These are phyloP conservation scores for Drosophila prostipennis DNA, from an alignment of 2,888 invertebrate genomes.

Conservation along the genomic window DNA sequence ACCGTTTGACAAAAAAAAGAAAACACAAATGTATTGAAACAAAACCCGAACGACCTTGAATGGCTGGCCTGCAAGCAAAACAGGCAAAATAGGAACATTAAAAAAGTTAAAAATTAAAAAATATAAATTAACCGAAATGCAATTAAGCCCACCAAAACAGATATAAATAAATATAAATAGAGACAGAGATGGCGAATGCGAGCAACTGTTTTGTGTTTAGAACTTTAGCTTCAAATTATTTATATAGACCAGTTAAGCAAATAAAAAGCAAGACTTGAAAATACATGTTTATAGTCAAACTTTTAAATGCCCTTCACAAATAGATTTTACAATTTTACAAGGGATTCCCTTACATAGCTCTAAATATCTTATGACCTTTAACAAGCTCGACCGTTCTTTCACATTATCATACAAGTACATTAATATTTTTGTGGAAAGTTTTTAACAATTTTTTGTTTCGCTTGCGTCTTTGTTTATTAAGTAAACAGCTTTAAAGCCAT, in stretches of 20 bases:
- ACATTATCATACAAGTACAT: too few relatives aligned
- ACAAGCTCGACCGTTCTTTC: too few relatives aligned
- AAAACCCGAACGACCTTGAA: slow-evolving; percentile 38
- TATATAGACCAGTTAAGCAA: slow-evolving; percentile 39
- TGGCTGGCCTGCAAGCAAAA: slow-evolving; percentile 23
- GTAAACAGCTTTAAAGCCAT: too few relatives aligned
- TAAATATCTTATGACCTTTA: too few relatives aligned
- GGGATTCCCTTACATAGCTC: too few relatives aligned
- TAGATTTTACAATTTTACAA: too few relatives aligned
- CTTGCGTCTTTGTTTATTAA: too few relatives aligned
- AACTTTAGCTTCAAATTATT: slow-evolving; percentile 26
- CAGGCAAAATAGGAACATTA: slow-evolving; percentile 32
- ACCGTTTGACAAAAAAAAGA: slow-evolving; percentile 7
- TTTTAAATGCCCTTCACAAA: too few relatives aligned
- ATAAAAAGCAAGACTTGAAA: slow-evolving; percentile 9
- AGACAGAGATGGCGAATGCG: too few relatives aligned
- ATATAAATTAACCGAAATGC: slow-evolving; percentile 38
- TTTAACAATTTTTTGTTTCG: too few relatives aligned
- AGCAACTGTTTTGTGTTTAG: slow-evolving; percentile 41
- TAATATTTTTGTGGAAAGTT: too few relatives aligned
- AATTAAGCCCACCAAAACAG: slow-evolving; percentile 36
- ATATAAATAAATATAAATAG: slow-evolving; percentile 38
- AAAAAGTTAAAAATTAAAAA: slow-evolving; percentile 35
- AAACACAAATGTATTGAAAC: slow-evolving; percentile 25
- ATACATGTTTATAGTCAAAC: not conserved